Evolutionary conservation across 2,888 invertebrate genomes (phyloP).

Genomic region (Laspeyria flexula): DNA sequence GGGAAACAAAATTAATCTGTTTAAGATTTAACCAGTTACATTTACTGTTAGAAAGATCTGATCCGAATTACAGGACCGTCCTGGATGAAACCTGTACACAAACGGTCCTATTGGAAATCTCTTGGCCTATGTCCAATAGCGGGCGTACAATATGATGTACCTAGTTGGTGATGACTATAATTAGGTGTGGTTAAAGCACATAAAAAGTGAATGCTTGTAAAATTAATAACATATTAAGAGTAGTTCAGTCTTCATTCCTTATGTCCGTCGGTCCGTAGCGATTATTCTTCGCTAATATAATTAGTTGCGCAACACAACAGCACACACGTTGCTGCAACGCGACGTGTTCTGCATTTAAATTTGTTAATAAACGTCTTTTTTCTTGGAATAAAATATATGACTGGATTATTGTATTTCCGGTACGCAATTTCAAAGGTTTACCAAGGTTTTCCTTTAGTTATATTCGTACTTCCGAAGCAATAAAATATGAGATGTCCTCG

Average conservation of each 20-base stretch:
- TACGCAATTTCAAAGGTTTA: neutral
- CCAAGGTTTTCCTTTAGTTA: neutral
- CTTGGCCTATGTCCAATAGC: too few species aligned
- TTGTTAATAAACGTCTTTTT: neutral
- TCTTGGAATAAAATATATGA: neutral
- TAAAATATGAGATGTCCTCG: neutral
- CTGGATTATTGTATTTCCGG: too few species aligned
- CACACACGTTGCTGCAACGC: conserved; percentile 58
- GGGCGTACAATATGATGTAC: too few species aligned
- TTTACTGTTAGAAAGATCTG: too few species aligned
- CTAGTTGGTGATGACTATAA: conserved; percentile 12
- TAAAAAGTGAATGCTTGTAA: conserved; percentile 30
- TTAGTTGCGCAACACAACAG: conserved; percentile 70
- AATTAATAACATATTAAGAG: conserved; percentile 56
- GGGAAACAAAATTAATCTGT: too few species aligned
- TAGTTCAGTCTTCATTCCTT: conserved; percentile 67
- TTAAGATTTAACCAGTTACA: too few species aligned
- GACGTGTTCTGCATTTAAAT: conserved; percentile 55
- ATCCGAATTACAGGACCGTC: too few species aligned
- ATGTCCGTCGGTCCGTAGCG: conserved; percentile 66
- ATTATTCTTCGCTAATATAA: conserved; percentile 51
- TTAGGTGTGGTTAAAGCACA: conserved; percentile 21
- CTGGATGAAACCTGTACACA: too few species aligned
- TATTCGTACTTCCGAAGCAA: neutral
- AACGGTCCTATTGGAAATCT: too few species aligned